A percentile compares a stretch with the other conserved stretches of the same genome.
phyloP scores from a whole-genome alignment of 2,888 invertebrate genomes.

The Heteromurus nitidus region DNA sequence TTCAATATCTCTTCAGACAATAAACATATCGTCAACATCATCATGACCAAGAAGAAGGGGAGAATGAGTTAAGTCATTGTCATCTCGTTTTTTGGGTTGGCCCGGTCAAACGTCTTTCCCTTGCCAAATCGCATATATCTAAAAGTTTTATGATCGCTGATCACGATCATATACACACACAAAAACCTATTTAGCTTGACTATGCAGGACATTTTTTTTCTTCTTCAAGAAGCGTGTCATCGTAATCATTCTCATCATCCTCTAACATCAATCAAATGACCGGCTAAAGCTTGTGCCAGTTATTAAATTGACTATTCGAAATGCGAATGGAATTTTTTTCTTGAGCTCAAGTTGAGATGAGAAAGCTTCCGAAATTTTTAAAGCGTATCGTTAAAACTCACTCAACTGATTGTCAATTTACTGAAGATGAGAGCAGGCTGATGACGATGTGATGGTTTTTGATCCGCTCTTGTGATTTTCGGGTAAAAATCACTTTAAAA shows the following conservation, averaged over 20 bases:
- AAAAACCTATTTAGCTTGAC: neutral
- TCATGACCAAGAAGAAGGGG: neutral
- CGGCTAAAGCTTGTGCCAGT: constrained; percentile 40
- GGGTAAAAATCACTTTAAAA: neutral
- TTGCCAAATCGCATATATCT: constrained; percentile 17
- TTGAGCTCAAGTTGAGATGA: neutral
- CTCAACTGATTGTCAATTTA: neutral
- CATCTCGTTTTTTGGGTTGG: neutral
- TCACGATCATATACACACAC: neutral
- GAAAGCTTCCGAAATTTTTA: neutral
- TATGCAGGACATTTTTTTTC: neutral
- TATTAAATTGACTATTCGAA: constrained; percentile 24
- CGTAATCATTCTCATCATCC: constrained; percentile 8
- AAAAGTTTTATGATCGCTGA: neutral
- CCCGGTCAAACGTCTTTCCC: constrained; percentile 9
- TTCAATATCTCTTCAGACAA: neutral
- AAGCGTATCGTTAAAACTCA: neutral
- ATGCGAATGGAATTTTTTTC: neutral
- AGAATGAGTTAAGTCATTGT: neutral
- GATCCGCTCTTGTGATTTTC: no score
- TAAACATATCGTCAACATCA: neutral
- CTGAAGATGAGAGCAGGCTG: neutral
- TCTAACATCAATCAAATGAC: constrained; percentile 29
- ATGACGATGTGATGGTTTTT: no score
- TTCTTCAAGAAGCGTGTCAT: constrained; percentile 34